Base-by-base conservation (phyloP, 2,888 invertebrate genomes). In the Notodonta ziczac region DNA sequence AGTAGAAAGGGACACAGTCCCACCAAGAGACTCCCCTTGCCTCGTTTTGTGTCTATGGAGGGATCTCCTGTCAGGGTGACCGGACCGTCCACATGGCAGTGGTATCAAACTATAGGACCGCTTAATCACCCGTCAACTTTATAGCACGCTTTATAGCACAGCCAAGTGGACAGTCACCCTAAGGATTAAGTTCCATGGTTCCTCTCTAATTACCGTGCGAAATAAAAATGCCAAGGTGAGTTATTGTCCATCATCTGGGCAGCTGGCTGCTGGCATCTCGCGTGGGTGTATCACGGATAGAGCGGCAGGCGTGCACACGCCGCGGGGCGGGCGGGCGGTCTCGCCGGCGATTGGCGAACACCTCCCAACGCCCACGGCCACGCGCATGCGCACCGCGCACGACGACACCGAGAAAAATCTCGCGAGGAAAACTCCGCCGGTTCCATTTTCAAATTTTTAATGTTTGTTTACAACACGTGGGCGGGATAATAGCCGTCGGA, bases 281-380 rank as follows among this genome's bases (percentile, higher is more conserved):
- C 73, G 72, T 74, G 73, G 77, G 77, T 69, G 73, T 75, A 69
- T 72, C 67, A 72, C 72, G 74, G 68, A 71, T 68, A 77, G 68
- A 74, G 75, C 83, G 86, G 84, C 85, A 79, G 81, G 82, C 84
- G 84, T 81, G 82, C 71, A 73, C 74, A 77, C 74, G 82, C 80
- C 82, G 86, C 81, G 87, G 92, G 88, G 90, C 91, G 91, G 93
- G 89, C 88, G 92, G 88, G 90, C 91, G 91, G 93, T 89, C 88
- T 75, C 80, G 84, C 82, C 82, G 79, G 73, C 84, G 85, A 90
- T 93, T 94, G 94, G 94, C 93, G 91, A 89, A 86, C 91, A 90
- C 94, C 94, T 93, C 91, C 94, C 92, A 90, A 89, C 94, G 93
- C 90, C 94, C 89, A 89, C 94, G 93, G 90, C 94, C 89, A 86